Conservation (phyloP, 2,797 vertebrate species). For the Philypnodon macrostomus region DNA sequence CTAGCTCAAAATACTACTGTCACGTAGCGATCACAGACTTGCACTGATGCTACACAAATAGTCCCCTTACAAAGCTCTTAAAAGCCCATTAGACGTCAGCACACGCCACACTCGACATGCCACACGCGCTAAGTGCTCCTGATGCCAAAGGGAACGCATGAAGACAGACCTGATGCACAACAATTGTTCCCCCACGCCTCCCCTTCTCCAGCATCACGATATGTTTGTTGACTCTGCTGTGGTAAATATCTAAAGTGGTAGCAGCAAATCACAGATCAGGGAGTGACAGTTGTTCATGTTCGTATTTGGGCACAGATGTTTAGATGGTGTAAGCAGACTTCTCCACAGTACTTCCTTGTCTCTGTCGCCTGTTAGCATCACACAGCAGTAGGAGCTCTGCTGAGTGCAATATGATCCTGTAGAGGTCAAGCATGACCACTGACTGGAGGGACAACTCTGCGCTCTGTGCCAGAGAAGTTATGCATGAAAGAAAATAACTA, state of each 20-base stretch:
- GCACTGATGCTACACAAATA: slow-evolving; percentile 74
- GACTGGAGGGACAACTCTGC: slow-evolving; percentile 26
- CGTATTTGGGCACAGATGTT: slow-evolving; percentile 50
- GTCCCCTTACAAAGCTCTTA: slow-evolving; percentile 69
- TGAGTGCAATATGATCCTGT: slow-evolving; percentile 15
- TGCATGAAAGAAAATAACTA: slow-evolving; percentile 26
- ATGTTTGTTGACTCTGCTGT: slow-evolving; percentile 73
- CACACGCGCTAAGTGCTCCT: slow-evolving; percentile 73
- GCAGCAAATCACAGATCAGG: slow-evolving; percentile 59
- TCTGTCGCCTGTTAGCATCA: slow-evolving; percentile 17
- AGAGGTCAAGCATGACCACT: slow-evolving; percentile 57
- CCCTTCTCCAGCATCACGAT: slow-evolving; percentile 32
- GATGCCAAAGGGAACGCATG: slow-evolving; percentile 72
- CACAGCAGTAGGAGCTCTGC: slow-evolving; percentile 3
- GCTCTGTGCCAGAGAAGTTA: slow-evolving; percentile 32
- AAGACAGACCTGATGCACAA: slow-evolving; percentile 62
- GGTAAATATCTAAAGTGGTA: slow-evolving; percentile 60
- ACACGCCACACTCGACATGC: slow-evolving; percentile 56
- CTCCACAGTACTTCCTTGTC: slow-evolving; percentile 28
- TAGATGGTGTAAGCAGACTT: slow-evolving; percentile 33
- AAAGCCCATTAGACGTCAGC: slow-evolving; percentile 76
- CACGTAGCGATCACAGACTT: slow-evolving; percentile 71
- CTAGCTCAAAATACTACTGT: slow-evolving; percentile 72
- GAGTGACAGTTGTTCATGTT: slow-evolving; percentile 51
- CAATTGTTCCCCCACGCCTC: slow-evolving; percentile 46